Base-by-base conservation (phyloP, 2,797 vertebrate species). In the Danio tinwini region DNA sequence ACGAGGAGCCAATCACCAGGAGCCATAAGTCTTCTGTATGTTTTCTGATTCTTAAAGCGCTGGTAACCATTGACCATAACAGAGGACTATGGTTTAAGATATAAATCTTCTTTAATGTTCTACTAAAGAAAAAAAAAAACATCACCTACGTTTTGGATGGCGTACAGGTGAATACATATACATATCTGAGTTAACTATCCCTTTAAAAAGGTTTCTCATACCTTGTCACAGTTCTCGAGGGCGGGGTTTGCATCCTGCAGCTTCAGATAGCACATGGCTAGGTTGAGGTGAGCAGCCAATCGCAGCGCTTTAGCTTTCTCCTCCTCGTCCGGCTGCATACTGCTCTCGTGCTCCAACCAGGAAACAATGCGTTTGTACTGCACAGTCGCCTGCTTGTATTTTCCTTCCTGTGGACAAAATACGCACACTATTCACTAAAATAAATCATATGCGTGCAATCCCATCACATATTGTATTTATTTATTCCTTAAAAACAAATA, bases 331-430 rank as follows among this genome's bases (percentile, higher is more conserved):
- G 90, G 87, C 0, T 93, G 92, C 84, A 98, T 93, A 71, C 92
- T 92, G 0, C 95, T 94, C 85, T 98, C 96, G 0, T 96, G 92
- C 76, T 99, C 97, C 88, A 99, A 90, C 98, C 97, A 99, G 0
- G 95, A 96, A 45, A 98, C 94, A 16, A 98, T 98, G 90, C 97
- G 95, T 91, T 98, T 99, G 84, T 99, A 99, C 85, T 98, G 96
- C 56, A 96, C 91, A 0, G 94, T 84, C 0, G 98, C 98, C 74
- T 93, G 94, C 87, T 97, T 98, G 88, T 96, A 98, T 83, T 96
- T 97, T 19, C 95, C 96, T 65, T 94, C 96, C 98, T 99, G 88
- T 58, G 83, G 7, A 85, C 1, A 84, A 0, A 56, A 88, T 37
- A 74, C n/a, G 83, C 62, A 52, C 61, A 63, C 55, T 4, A 13